Evolutionary conservation across 92 coral and sea anemone species (phyloP), one percentile per base, ranked within the genome.

Genomic region (Zoanthus solanderi): DNA sequence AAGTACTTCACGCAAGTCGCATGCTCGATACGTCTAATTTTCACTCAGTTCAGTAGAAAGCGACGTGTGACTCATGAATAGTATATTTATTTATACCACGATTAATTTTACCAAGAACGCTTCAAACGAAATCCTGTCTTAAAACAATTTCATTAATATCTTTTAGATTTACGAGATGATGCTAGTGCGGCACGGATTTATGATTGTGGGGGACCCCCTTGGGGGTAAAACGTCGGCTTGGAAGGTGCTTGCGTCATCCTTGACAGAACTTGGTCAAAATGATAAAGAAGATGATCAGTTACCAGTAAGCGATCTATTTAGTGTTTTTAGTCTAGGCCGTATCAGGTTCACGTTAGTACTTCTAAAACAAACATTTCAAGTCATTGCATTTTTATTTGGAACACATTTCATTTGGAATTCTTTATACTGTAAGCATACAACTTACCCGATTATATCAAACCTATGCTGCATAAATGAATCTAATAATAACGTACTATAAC

Each of bases 181-280:
- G 98, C 87, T 97, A 56, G 99, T 97, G 18, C 97, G 99, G 29
- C 99, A 97, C 28, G 99, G 99, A 8, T 97, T 97, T 88, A 97
- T 97, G 99, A 97, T 97, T 52, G 99, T 97, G 78, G 99, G 99
- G 79, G 99, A 97, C 78, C 97, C 99, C 34, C 94, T 97, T 37
- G 99, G 99, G 8, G 99, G 99, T 13, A 97, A 97, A 83, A 95
- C 99, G 65, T 97, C 99, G 29, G 99, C 99, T 0, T 97, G 98
- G 96, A 97, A 95, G 82, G 99, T 95, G 17, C 93, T 97, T 6
- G 96, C 99, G 28, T 91, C 94, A 17, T 94, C 97, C 15, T 71
- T 97, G 79, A 79, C 99, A 10, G 97, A 94, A 72, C 94, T 97
- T 7, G 96, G 95, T 18, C 87, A 78, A 29, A 94, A 96, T 69